Evolutionary conservation across 2,797 vertebrate genomes (phyloP).

Genomic region (Australoheros facetus): DNA sequence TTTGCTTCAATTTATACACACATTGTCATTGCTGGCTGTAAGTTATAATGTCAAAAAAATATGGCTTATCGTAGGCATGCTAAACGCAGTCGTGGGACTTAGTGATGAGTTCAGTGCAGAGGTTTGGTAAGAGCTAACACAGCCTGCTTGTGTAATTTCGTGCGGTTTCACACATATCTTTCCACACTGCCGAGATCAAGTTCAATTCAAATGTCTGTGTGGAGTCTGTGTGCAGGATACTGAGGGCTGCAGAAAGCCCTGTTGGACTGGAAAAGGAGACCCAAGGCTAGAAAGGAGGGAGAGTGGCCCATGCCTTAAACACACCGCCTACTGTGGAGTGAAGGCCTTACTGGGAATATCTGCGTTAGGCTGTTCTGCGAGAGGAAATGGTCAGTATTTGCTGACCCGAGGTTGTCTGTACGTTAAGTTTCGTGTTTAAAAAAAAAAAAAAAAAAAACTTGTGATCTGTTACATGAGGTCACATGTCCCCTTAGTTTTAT

Average conservation of each 20-base stretch:
- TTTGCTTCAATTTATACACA: not conserved
- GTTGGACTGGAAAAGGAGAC: not conserved
- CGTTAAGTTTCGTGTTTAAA: not conserved
- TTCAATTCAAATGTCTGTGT: not conserved
- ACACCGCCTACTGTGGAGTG: not conserved
- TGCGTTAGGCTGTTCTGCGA: not conserved
- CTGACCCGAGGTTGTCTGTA: not conserved
- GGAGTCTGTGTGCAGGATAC: not conserved
- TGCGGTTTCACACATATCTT: conserved; percentile 10
- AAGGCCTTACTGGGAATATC: not conserved
- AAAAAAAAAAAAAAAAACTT: too few relatives aligned
- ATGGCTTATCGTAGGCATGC: not conserved
- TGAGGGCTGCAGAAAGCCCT: not conserved
- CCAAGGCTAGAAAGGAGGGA: not conserved
- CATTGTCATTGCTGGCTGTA: not conserved
- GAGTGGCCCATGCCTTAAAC: not conserved
- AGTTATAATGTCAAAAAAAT: not conserved
- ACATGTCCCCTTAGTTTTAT: not conserved
- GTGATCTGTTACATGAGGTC: not conserved
- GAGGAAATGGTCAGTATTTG: conserved; percentile 1
- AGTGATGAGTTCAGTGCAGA: conserved; percentile 15
- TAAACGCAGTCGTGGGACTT: not conserved
- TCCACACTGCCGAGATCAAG: not conserved
- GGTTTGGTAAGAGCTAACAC: not conserved
- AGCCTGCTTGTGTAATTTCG: not conserved